Base-by-base conservation (phyloP, 2,888 invertebrate genomes). In the Bombyx huttoni region DNA sequence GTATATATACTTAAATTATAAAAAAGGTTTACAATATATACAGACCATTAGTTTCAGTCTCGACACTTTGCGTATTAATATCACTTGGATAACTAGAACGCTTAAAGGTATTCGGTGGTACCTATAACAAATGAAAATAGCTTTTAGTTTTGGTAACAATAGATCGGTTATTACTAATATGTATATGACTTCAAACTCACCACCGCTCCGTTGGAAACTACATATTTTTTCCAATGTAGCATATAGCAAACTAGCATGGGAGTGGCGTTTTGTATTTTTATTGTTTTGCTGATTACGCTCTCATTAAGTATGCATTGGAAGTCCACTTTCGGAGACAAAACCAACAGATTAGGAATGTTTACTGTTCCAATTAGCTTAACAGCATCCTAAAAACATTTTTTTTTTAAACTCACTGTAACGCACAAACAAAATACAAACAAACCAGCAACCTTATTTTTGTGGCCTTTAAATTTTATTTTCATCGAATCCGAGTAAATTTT, bases 311-410 rank as follows among this genome's bases (percentile, higher is more conserved):
- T 81, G 65, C 92, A 92, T 49, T 90, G 89, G 67, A 94, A 93
- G 69, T 92, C 89, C 5, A 93, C 72, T 55, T 76, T 73, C 12
- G 82, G 81, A 47, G 91, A 89, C 55, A 86, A 69, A 52, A 93
- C 78, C 47, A 82, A 80, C 50, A 94, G 70, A 64, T 93, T 92
- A 0, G 94, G 94, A 68, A 91, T 94, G 75, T 92, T 91, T 1
- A 94, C 89, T 70, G 89, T 90, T 40, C 92, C 94, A 49, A 75
- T 77, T 48, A 94, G 69, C 58, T 89, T 88, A 49, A 94, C 84
- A 54, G 82, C 84, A 64, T 93, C 92, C 94, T 94, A 66, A 54
- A 86, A 78, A 54, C 49, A 24, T 24, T 3, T 24, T 24, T 24
- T 3, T 5, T 2, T 24, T 3, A 24, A 24, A 24, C 24, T 24